These are phyloP conservation scores for Athene cunicularia DNA, from an alignment of 2,113 vertebrate genomes.

Conservation along the genomic window DNA sequence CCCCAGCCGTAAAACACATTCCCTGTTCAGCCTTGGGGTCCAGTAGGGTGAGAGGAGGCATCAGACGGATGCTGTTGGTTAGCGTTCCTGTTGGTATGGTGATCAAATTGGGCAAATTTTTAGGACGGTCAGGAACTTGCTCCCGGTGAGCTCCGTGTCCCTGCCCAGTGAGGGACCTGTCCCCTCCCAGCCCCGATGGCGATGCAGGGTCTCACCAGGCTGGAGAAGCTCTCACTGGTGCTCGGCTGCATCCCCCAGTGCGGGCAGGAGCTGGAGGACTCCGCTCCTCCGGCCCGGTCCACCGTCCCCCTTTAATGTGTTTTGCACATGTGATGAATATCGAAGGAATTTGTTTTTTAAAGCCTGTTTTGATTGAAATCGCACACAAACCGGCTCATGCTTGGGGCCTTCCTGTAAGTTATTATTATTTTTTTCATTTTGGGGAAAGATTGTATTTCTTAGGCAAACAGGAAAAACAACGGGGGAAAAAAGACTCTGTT, in stretches of 20 bases:
- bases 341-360: conserved; percentile 59
- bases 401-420: conserved; percentile 57
- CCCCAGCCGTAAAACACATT: fast-evolving
- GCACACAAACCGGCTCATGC: conserved; percentile 7
- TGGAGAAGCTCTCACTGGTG: neutral
- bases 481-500: conserved; percentile 52
- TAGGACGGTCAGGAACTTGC: neutral
- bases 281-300: neutral
- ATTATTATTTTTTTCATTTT: conserved; percentile 65
- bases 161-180: neutral
- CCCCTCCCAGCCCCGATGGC: neutral
- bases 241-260: neutral
- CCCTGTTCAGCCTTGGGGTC: neutral
- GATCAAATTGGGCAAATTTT: neutral
- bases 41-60: neutral
- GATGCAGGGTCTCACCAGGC: neutral
- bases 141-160: neutral
- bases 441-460: conserved; percentile 59
- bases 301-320: conserved; percentile 15
- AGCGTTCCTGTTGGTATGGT: neutral
- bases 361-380: conserved; percentile 67
- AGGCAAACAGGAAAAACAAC: conserved; percentile 69
- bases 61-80: neutral
- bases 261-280: neutral
- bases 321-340: conserved; percentile 51